phyloP scores from a whole-genome alignment of 1,140 invertebrate genomes.

The Thaumetopoea pityocampa region DNA sequence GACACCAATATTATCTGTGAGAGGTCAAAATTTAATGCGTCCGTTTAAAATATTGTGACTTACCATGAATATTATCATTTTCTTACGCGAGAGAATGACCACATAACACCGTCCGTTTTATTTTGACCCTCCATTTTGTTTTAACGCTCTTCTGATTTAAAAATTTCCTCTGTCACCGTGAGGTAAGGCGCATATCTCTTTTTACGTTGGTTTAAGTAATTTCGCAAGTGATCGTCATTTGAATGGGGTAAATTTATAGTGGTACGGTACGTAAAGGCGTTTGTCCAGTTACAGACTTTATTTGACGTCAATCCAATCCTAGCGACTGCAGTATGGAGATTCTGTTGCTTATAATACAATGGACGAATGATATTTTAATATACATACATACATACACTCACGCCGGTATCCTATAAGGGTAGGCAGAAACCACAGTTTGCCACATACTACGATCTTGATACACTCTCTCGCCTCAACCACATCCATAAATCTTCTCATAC shows the following conservation, averaged over 20 bases:
- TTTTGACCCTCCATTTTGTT: conserved; percentile 21
- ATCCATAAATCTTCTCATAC: too few relatives aligned
- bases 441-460: too few relatives aligned
- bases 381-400: too few relatives aligned
- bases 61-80: conserved; percentile 55
- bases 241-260: conserved; percentile 59
- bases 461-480: too few relatives aligned
- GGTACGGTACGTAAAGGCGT: conserved; percentile 33
- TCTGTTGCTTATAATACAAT: conserved; percentile 39
- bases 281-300: conserved; percentile 51
- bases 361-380: conserved; percentile 17
- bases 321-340: conserved; percentile 44
- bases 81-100: conserved; percentile 41
- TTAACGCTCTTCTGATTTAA: conserved; percentile 4
- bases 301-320: conserved; percentile 44
- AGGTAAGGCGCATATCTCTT: conserved; percentile 28
- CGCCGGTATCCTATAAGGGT: too few relatives aligned
- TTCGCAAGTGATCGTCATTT: conserved; percentile 61
- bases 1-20: conserved; percentile 55
- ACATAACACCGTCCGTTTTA: conserved; percentile 36
- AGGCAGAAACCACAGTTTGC: too few relatives aligned
- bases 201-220: conserved; percentile 46
- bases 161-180: conserved; percentile 16
- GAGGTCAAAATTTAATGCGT: conserved; percentile 52
- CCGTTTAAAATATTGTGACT: conserved; percentile 65